Percentiles rank a stretch among this genome's conserved stretches.
These are phyloP conservation scores for Myiotriccus ornatus DNA, from an alignment of 2,797 vertebrate species.

Conservation along the genomic window DNA sequence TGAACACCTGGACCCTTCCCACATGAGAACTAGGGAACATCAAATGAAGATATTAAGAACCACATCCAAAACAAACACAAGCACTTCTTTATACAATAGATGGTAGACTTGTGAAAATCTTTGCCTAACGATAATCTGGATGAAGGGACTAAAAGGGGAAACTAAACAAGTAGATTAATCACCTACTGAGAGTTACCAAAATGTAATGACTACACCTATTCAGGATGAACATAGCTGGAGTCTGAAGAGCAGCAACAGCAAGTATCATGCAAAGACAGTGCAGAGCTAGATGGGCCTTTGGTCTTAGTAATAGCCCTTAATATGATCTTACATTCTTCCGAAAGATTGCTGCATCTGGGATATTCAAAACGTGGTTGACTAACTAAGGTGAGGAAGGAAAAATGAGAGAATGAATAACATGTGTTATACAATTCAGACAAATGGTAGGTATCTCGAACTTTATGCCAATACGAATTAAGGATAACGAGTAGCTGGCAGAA, in stretches of 20 bases:
- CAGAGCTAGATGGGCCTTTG: neutral
- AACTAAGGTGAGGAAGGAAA: neutral
- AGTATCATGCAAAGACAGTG: neutral
- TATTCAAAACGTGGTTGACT: neutral
- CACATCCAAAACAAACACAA: neutral
- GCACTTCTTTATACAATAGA: neutral
- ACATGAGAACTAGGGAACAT: neutral
- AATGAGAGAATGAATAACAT: neutral
- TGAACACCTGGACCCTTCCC: neutral
- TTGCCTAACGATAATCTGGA: neutral
- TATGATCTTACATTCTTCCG: neutral
- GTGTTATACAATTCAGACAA: neutral
- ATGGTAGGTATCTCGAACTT: neutral
- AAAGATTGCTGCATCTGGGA: neutral
- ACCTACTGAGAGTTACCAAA: neutral
- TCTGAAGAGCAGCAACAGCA: neutral
- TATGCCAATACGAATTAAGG: neutral
- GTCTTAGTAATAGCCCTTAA: neutral
- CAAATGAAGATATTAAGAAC: neutral
- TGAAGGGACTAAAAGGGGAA: neutral
- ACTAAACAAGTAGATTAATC: neutral
- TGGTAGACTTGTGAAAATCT: neutral
- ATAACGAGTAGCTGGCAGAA: neutral
- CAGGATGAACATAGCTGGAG: neutral
- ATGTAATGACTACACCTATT: neutral